Evolutionary conservation across 2,113 vertebrate species (phyloP).

Genomic region (Xenotilapia flavipinnis): DNA sequence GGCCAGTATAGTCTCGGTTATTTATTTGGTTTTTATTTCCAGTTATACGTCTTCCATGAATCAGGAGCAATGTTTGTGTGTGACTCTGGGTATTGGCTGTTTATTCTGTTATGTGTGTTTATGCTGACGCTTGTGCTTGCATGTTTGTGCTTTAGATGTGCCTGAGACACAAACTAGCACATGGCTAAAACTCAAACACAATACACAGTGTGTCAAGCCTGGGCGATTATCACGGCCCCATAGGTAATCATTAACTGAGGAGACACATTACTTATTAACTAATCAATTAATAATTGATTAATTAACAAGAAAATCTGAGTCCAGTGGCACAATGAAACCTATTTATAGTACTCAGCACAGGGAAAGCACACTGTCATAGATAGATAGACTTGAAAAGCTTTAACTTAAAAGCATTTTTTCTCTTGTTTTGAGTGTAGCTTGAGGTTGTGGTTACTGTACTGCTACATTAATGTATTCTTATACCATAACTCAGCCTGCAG

Average conservation of each 20-base stretch:
- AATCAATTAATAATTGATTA: slow-evolving; percentile 59
- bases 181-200: background rate
- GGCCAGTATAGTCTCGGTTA: slow-evolving; percentile 8
- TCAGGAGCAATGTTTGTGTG: slow-evolving; percentile 23
- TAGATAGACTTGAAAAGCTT: background rate
- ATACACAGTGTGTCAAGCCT: background rate
- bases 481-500: background rate
- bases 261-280: slow-evolving; percentile 57
- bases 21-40: slow-evolving; percentile 64
- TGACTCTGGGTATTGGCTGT: background rate
- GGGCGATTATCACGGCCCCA: slow-evolving; percentile 22
- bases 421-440: background rate
- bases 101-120: background rate
- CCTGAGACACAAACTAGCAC: background rate
- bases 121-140: background rate
- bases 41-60: slow-evolving; percentile 47
- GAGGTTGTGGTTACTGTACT: background rate
- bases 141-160: background rate
- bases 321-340: slow-evolving; percentile 26
- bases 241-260: slow-evolving; percentile 55
- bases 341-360: slow-evolving; percentile 33
- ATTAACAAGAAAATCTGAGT: slow-evolving; percentile 49
- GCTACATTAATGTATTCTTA: background rate
- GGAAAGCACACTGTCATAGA: background rate
- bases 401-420: background rate